A percentile compares a stretch with the other conserved stretches of the same genome.
Conservation (phyloP, 2,888 invertebrate genomes). For the Drosophila prostipennis region DNA sequence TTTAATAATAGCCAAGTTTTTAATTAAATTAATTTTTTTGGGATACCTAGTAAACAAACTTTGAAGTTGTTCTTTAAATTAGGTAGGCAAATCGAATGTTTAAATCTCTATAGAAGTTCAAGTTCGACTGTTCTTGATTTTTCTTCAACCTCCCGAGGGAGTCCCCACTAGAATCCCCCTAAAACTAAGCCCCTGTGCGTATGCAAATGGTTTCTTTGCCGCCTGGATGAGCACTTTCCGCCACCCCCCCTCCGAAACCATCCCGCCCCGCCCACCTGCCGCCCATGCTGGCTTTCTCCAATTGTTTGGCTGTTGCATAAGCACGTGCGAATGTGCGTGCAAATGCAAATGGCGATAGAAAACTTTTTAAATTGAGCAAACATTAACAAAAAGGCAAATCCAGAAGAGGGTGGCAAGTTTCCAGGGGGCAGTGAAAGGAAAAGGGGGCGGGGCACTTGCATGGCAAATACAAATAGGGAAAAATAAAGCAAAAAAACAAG, state of each 20-base stretch:
- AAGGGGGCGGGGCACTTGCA: slow-evolving; percentile 25
- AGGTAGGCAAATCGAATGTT: too few species aligned
- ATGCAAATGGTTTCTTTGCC: slow-evolving; percentile 67
- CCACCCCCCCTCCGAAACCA: neutral
- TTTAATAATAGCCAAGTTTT: too few species aligned
- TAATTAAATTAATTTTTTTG: too few species aligned
- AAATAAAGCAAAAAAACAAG: neutral
- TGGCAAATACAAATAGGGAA: neutral
- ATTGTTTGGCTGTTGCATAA: slow-evolving; percentile 47
- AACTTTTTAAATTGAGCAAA: slow-evolving; percentile 78
- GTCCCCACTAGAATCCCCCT: neutral
- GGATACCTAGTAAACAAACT: too few species aligned
- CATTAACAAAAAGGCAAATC: slow-evolving; percentile 66
- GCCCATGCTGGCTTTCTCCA: slow-evolving; percentile 10
- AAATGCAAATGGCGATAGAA: slow-evolving; percentile 77
- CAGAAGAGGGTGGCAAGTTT: slow-evolving; percentile 18
- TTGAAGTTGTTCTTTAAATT: too few species aligned
- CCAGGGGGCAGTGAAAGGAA: neutral
- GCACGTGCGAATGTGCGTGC: slow-evolving; percentile 77
- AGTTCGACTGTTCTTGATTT: neutral
- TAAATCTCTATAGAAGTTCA: neutral
- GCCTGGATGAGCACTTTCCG: slow-evolving; percentile 55
- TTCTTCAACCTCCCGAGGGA: neutral
- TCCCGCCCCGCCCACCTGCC: slow-evolving; percentile 27
- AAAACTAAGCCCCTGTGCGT: slow-evolving; percentile 30